Evolutionary conservation across 2,797 vertebrate genomes (phyloP), one percentile per base, ranked within the genome.

Genomic region (Hypotaenidia okinawae): DNA sequence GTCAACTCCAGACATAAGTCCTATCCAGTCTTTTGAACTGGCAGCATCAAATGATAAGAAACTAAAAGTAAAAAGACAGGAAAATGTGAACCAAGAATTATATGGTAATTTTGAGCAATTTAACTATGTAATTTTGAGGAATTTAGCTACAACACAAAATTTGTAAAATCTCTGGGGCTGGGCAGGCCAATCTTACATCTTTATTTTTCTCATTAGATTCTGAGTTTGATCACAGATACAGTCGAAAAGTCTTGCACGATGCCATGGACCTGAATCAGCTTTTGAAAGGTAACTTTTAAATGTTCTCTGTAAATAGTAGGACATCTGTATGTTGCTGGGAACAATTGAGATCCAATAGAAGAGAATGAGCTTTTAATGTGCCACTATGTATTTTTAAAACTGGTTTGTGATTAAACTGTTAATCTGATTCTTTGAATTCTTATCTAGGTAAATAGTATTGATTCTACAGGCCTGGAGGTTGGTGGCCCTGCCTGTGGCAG

Each of bases 1-100:
- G 23, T 99, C 99, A 30, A 99, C 99, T 72, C 98, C 99, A 52
- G 98, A 98, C 81, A 97, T 97, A 84, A 99, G 98, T 95, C 98
- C 98, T 45, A 96, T 97, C 55, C 98, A 98, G 92, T 98, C 98
- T 6, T 95, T 99, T 87, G 98, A 98, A 96, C 94, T 98, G 73
- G 96, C 96, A 32, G 83, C 96, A 32, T 97, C 97, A 81, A 97
- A 96, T 28, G 96, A 98, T 81, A 97, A 97, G 94, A 98, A 97
- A 96, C 78, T 96, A 54, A 97, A 97, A 96, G 75, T 97, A 88
- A 97, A 96, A 96, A 98, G 96, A 64, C 98, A 98, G 88, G 97
- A 98, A 93, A 98, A 98, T 11, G 95, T 98, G 89, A 98, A 90
- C 86, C 97, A 97, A 89, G 98, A 98, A 76, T 84, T 98, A 51